These are phyloP conservation scores for Arvicanthis niloticus DNA, from an alignment of 2,113 vertebrate genomes.

Conservation along the genomic window DNA sequence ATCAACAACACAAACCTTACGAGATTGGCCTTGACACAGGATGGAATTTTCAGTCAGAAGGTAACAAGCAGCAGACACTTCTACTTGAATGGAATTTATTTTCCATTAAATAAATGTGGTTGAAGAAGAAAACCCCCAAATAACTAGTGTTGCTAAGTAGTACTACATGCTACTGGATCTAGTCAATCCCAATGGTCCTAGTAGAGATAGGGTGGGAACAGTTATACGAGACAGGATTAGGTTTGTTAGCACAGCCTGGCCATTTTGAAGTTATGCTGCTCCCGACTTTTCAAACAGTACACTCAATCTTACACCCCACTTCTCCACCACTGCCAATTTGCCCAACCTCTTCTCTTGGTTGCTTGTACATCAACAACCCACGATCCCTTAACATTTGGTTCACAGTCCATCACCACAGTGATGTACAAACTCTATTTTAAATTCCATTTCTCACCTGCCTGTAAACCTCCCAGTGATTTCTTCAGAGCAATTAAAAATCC, in stretches of 20 bases:
- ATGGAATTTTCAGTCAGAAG: not conserved
- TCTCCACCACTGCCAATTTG: not conserved
- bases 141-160: conserved; percentile 14
- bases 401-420: not conserved
- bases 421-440: not conserved
- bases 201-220: not conserved
- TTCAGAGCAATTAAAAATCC: not conserved
- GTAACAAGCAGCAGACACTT: conserved; percentile 24
- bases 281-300: not conserved
- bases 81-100: not conserved
- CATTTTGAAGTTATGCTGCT: no score
- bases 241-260: not conserved
- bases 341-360: not conserved
- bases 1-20: conserved; percentile 17
- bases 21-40: not conserved
- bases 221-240: not conserved
- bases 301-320: not conserved
- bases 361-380: no score
- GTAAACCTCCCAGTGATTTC: not conserved
- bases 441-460: not conserved
- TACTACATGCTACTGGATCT: not conserved
- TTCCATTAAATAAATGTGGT: conserved; percentile 1
- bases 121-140: conserved; percentile 29
- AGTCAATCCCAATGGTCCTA: not conserved
- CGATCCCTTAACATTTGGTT: not conserved